These are phyloP conservation scores for Malurus melanocephalus DNA, from an alignment of 2,113 vertebrate genomes.

Conservation along the genomic window DNA sequence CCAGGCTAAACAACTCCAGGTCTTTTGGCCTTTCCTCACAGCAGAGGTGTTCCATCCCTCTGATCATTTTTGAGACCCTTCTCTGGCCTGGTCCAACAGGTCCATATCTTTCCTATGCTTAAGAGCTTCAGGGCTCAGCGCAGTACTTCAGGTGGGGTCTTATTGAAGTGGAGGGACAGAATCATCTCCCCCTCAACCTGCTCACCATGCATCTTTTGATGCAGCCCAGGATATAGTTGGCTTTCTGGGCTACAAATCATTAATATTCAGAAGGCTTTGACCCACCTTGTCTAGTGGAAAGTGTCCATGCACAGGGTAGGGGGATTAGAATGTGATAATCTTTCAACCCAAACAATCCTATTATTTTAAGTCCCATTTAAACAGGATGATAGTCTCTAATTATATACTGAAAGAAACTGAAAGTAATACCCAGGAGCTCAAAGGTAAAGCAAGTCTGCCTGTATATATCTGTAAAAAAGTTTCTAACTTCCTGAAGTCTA, in stretches of 20 bases:
- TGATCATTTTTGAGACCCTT: background rate
- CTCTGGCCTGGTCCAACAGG: background rate
- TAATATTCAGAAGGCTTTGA: background rate
- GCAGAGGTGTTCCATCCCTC: background rate
- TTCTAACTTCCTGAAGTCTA: background rate
- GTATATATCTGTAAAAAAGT: background rate
- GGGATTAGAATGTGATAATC: background rate
- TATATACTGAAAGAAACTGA: background rate
- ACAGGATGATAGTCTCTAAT: background rate
- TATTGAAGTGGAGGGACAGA: background rate
- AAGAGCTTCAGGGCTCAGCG: background rate
- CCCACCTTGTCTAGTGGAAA: background rate
- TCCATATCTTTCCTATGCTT: background rate
- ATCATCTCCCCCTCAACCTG: fast-evolving
- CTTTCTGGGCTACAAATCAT: background rate
- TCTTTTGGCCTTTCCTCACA: background rate
- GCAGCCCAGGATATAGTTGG: no score
- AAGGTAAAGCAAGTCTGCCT: background rate
- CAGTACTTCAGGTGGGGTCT: background rate
- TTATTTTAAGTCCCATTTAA: background rate
- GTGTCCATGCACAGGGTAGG: no score
- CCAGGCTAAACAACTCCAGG: background rate
- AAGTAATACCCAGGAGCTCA: background rate
- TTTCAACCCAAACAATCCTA: background rate
- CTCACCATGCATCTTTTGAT: background rate